These are phyloP conservation scores for Chrysaora quinquecirrha DNA, from an alignment of 30 jellyfish, hydroid and myxozoan species.

Conservation along the genomic window DNA sequence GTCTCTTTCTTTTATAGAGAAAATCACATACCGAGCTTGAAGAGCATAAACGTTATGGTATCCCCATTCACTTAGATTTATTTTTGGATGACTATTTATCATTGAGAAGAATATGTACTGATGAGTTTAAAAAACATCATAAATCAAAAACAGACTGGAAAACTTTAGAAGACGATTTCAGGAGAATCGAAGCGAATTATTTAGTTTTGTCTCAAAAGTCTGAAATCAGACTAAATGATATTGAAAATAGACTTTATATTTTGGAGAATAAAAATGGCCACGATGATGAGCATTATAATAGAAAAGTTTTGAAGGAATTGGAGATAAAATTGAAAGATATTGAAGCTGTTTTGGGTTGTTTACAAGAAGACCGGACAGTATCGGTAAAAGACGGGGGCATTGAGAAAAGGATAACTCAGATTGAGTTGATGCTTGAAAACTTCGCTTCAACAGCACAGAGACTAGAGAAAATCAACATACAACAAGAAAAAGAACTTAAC, in stretches of 20 bases:
- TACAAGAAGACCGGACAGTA: slow-evolving; percentile 39
- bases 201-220: neutral
- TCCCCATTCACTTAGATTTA: slow-evolving; percentile 19
- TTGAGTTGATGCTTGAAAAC: neutral
- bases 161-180: neutral
- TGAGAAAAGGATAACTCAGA: slow-evolving; percentile 7
- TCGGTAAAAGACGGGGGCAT: neutral
- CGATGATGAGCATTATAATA: no score
- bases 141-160: neutral
- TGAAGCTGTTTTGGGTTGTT: slow-evolving; percentile 60
- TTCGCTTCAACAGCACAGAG: neutral
- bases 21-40: slow-evolving; percentile 3
- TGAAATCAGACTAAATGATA: slow-evolving; percentile 11
- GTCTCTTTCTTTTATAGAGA: slow-evolving; percentile 19
- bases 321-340: slow-evolving; percentile 29
- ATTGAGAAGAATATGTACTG: slow-evolving; percentile 12
- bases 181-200: neutral
- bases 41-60: slow-evolving; percentile 23
- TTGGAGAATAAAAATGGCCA: neutral
- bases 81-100: slow-evolving; percentile 33
- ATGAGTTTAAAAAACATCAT: neutral
- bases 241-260: neutral
- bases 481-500: slow-evolving; percentile 28
- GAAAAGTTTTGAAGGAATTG: neutral
- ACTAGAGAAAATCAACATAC: neutral